These are phyloP conservation scores for Pterocles burchelli DNA, from an alignment of 2,113 vertebrate species.

Conservation along the genomic window DNA sequence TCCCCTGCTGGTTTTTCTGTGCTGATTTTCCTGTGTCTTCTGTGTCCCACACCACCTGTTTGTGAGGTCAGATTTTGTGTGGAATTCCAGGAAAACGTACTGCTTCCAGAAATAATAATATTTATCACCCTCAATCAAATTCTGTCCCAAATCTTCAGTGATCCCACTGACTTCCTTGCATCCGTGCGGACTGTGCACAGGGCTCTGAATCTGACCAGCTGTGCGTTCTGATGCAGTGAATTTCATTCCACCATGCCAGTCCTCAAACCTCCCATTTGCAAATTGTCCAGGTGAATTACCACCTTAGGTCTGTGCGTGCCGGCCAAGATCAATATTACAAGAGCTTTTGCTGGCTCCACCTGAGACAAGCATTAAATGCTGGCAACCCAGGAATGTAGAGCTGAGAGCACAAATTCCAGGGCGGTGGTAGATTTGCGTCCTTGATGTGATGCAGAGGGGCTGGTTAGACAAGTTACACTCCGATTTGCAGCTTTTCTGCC, in stretches of 20 bases:
- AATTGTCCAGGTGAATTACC: not conserved
- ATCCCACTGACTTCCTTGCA: not conserved
- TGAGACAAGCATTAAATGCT: not conserved
- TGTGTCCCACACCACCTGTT: not conserved
- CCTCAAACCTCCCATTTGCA: not conserved
- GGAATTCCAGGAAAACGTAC: not conserved
- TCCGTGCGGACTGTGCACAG: not conserved
- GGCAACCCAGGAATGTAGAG: not conserved
- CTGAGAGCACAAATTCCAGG: not conserved
- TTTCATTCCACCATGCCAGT: not conserved
- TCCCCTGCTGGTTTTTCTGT: rapidly evolving
- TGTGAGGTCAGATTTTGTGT: not conserved
- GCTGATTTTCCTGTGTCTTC: not conserved
- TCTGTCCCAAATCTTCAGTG: rapidly evolving
- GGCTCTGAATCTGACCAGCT: not conserved
- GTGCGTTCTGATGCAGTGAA: not conserved
- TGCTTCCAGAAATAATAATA: not conserved
- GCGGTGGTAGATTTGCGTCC: not conserved
- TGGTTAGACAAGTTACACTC: conserved; percentile 18
- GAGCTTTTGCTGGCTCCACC: not conserved
- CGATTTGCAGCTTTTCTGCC: not conserved
- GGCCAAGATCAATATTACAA: not conserved
- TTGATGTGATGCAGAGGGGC: not conserved
- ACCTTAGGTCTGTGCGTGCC: not conserved
- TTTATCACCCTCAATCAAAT: not conserved